Base-by-base conservation (phyloP, 2,113 vertebrate species). In the Rissa tridactyla region DNA sequence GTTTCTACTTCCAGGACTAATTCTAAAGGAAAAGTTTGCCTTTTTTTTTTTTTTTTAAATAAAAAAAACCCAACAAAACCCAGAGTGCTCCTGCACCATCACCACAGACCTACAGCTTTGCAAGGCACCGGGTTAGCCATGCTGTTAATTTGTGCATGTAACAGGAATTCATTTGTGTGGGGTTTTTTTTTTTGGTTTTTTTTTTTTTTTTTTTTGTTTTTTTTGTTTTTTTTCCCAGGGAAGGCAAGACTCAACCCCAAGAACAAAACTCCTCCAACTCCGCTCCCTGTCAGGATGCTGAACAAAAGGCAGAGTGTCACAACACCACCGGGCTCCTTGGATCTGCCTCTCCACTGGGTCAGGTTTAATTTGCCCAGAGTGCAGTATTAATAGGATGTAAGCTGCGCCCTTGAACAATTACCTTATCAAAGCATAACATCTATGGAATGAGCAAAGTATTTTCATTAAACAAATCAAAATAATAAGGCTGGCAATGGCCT, bases 391-490 rank as follows among this genome's bases (percentile, higher is more conserved):
- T 72, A 77, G 85, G 86, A 86, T 96, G 96, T 96, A 87, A 94
- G 86, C 94, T 75, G 90, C 16, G 11, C 88, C 93, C 91, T 80
- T 54, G 73, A 73, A 73, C 73, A 86, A 60, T 95, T 93, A 95
- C 93, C 90, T 97, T 96, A 95, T 97, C 97, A 40, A 52, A 82
- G 97, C 92, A 29, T 34, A 88, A 93, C 96, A 97, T 95, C 98
- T 97, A 68, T 32, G 92, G 93, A 96, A 94, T 44, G 40, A 44
- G 83, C 76, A 8, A 82, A 96, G 85, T 75, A 64, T 97, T 97
- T 97, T 55, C 97, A 80, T 44, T 91, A 96, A 89, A 93, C 80
- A 80, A 95, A 96, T 82, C 94, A 69, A 75, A 87, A 80, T 52
- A 47, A 46, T n/a, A 69, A 73, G 85, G 70, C 15, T 73, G 90